Percentiles rank a stretch among this genome's conserved stretches.
Evolutionary conservation across 2,888 invertebrate genomes (phyloP).

Genomic region (Orchesella flavescens): DNA sequence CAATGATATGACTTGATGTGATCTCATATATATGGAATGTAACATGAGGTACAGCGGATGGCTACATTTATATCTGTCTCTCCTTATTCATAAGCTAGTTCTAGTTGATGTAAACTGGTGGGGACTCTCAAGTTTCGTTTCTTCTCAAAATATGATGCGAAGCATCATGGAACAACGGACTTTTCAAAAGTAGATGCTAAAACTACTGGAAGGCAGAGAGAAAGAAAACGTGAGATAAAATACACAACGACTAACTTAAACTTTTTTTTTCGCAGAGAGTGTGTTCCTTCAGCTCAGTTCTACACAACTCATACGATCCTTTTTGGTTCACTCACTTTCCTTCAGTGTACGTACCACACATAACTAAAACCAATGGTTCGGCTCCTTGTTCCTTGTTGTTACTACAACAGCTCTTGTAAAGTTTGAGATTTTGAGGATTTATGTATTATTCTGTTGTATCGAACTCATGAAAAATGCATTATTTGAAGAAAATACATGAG

Average conservation of each 20-base stretch:
- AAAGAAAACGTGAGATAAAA: slow-evolving; percentile 36
- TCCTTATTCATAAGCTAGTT: slow-evolving; percentile 11
- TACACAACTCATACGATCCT: background rate
- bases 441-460: slow-evolving; percentile 63
- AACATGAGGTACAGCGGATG: background rate
- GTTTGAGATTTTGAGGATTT: slow-evolving; percentile 58
- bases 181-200: background rate
- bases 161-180: background rate
- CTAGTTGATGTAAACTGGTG: background rate
- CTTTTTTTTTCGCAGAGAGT: background rate
- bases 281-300: background rate
- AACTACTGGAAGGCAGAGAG: slow-evolving; percentile 4
- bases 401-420: background rate
- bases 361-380: background rate
- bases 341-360: background rate
- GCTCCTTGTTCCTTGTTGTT: background rate
- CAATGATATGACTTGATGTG: no score
- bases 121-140: background rate
- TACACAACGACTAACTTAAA: background rate
- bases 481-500: slow-evolving; percentile 38
- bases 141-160: background rate
- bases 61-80: background rate
- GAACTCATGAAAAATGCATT: slow-evolving; percentile 66
- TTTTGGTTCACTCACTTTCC: background rate
- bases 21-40: no score